A percentile compares a stretch with the other conserved stretches of the same genome.
These are phyloP conservation scores for Zosterops japonicus DNA, from an alignment of 2,113 vertebrate genomes.

Conservation along the genomic window DNA sequence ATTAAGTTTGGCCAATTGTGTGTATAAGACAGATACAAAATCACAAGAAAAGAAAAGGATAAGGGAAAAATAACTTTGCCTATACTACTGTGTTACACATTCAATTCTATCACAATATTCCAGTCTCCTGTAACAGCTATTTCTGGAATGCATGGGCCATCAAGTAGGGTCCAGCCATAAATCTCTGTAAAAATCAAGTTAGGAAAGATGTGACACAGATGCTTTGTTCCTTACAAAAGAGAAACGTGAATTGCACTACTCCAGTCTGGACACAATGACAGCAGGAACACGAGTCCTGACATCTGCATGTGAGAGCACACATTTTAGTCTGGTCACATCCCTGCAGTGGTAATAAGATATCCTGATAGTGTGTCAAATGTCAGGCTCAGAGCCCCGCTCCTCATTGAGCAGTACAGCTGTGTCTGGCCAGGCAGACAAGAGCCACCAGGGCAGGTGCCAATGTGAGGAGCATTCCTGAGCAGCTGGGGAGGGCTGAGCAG, in stretches of 20 bases:
- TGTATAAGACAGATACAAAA: neutral
- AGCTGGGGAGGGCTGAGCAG: neutral
- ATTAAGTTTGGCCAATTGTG: neutral
- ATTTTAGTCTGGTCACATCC: conserved; percentile 53
- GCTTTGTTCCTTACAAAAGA: neutral
- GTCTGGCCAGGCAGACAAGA: conserved; percentile 11
- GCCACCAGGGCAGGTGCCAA: neutral
- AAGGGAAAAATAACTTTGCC: neutral
- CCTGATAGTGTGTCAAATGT: conserved; percentile 47
- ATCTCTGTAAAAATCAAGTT: neutral
- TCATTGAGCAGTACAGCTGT: neutral
- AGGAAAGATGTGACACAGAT: neutral
- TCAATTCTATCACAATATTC: neutral
- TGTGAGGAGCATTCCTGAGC: conserved; percentile 39
- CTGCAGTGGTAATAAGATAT: conserved; percentile 37
- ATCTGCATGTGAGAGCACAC: conserved; percentile 21
- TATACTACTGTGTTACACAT: neutral
- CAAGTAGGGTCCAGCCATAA: neutral
- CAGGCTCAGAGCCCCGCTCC: neutral
- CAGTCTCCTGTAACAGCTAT: neutral
- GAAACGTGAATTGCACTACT: neutral
- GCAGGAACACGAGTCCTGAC: neutral
- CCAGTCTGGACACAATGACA: conserved; percentile 8
- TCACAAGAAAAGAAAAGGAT: neutral
- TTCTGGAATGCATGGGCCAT: neutral